Evolutionary conservation across 2,888 invertebrate species (phyloP).

Genomic region (Philhelius pedissequus): DNA sequence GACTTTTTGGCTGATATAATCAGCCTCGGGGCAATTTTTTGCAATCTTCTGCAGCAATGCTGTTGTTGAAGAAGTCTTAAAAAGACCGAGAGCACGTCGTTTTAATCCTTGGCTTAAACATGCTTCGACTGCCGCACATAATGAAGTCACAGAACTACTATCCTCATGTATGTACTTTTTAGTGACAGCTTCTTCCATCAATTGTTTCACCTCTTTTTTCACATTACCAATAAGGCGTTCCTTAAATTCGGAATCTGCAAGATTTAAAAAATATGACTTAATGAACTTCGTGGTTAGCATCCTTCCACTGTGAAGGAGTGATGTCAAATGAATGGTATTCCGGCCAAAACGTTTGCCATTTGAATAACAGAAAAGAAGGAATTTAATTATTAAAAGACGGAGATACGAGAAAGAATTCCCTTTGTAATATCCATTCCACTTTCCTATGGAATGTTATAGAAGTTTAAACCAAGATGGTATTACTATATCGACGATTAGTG

Average conservation of each 20-base stretch:
- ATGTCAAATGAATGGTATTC: conserved; percentile 34
- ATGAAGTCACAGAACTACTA: conserved; percentile 92
- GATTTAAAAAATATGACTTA: conserved; percentile 56
- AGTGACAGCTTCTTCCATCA: conserved; percentile 98
- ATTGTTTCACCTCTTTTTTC: conserved; percentile 96
- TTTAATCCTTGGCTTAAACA: conserved; percentile 88
- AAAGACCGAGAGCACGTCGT: conserved; percentile 88
- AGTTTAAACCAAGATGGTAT: conserved; percentile 36
- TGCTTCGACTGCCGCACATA: conserved; percentile 94
- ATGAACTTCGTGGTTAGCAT: conserved; percentile 53
- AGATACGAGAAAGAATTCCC: conserved; percentile 40
- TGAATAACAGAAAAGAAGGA: conserved; percentile 7
- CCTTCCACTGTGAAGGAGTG: not conserved
- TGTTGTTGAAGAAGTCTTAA: conserved; percentile 96
- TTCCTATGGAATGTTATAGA: conserved; percentile 12
- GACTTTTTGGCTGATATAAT: conserved; percentile 87
- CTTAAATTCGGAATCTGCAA: conserved; percentile 81
- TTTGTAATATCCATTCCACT: conserved; percentile 32
- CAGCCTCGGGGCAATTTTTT: conserved; percentile 88
- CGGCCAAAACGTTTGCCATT: conserved; percentile 18
- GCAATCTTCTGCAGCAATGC: conserved; percentile 95
- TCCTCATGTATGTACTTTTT: conserved; percentile 96
- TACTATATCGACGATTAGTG: conserved; percentile 17
- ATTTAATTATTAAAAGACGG: conserved; percentile 47
- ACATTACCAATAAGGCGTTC: conserved; percentile 89